phyloP scores from a whole-genome alignment of 2,888 invertebrate species.

The Cepaea hortensis region DNA sequence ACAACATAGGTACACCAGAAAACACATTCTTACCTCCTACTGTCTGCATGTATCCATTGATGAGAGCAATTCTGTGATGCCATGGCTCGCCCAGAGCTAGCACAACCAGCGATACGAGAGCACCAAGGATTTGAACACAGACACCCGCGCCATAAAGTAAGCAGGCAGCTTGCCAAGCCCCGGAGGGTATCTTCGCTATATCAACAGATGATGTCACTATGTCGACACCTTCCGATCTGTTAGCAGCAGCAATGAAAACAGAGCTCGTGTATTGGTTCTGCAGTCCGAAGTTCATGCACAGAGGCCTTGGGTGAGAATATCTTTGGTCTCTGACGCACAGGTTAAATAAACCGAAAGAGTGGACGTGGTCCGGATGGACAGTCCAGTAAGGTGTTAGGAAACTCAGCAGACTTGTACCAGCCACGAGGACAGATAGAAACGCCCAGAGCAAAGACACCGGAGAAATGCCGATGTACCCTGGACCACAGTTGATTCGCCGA shows the following conservation, averaged over 20 bases:
- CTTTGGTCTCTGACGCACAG: slow-evolving; percentile 58
- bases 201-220: slow-evolving; percentile 47
- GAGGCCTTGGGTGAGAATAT: slow-evolving; percentile 28
- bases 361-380: slow-evolving; percentile 61
- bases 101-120: slow-evolving; percentile 50
- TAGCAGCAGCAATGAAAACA: not conserved
- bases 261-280: slow-evolving; percentile 3
- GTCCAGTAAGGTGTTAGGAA: slow-evolving; percentile 75
- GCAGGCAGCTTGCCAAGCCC: slow-evolving; percentile 68
- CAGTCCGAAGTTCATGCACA: slow-evolving; percentile 49
- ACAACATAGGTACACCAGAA: too few relatives aligned
- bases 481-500: slow-evolving; percentile 12
- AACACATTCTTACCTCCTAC: slow-evolving; percentile 49
- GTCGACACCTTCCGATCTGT: not conserved
- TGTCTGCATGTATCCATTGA: slow-evolving; percentile 55
- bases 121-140: slow-evolving; percentile 62
- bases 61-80: slow-evolving; percentile 48
- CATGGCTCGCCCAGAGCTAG: slow-evolving; percentile 44
- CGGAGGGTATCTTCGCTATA: slow-evolving; percentile 57
- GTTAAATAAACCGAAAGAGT: slow-evolving; percentile 64
- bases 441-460: slow-evolving; percentile 69
- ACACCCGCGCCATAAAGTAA: slow-evolving; percentile 69
- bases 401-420: slow-evolving; percentile 69
- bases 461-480: slow-evolving; percentile 48
- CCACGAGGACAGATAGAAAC: slow-evolving; percentile 71